Conservation (phyloP, 92 coral and sea anemone genomes). For the Zoanthus sansibaricus region DNA sequence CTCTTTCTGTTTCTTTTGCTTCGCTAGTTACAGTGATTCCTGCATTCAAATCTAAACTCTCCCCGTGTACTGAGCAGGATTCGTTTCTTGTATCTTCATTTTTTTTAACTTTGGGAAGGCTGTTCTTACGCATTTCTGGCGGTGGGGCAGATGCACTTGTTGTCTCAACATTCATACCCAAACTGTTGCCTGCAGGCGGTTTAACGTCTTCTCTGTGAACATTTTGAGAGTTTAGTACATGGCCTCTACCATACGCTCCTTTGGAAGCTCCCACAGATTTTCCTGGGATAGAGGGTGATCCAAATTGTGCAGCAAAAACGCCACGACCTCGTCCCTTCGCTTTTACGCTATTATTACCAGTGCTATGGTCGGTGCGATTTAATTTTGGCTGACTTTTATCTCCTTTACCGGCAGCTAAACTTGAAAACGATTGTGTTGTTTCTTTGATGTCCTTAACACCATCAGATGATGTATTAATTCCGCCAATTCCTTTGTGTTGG, state of each 20-base stretch:
- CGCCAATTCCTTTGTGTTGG: not conserved
- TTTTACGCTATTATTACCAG: not conserved
- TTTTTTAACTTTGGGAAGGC: not conserved
- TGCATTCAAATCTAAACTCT: not conserved
- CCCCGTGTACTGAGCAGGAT: not conserved
- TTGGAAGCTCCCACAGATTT: not conserved
- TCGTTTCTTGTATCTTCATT: not conserved
- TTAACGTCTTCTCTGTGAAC: not conserved
- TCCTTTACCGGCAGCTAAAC: not conserved
- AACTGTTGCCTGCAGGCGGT: not conserved
- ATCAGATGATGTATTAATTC: not conserved
- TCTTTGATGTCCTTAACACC: not conserved
- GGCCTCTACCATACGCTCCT: not conserved
- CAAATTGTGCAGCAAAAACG: not conserved
- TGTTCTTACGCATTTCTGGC: not conserved
- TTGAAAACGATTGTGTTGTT: not conserved
- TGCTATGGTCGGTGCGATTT: not conserved
- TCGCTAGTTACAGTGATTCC: not conserved
- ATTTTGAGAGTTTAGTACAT: not conserved
- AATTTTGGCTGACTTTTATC: not conserved
- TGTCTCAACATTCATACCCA: not conserved
- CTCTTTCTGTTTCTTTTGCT: not conserved
- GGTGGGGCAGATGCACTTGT: not conserved
- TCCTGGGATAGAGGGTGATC: not conserved
- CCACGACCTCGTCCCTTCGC: conserved; percentile 42